Base-by-base conservation (phyloP, 2,113 vertebrate species). In the Sinosuthora webbiana region DNA sequence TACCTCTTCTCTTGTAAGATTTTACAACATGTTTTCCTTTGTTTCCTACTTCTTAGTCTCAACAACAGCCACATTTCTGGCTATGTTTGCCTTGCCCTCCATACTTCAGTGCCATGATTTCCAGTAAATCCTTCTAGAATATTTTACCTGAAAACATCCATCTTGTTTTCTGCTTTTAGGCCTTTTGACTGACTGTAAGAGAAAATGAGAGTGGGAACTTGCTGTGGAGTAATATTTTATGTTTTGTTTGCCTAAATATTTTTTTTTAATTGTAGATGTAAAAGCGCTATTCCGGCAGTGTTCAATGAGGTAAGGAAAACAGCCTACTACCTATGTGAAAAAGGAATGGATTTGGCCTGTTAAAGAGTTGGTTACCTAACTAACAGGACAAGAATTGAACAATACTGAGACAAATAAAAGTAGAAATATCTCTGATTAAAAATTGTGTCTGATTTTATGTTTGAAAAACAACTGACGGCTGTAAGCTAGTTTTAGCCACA, bases 381-480 rank as follows among this genome's bases (percentile, higher is more conserved):
- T 63, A 77, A 73, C 9, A 75, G 6, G 28, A 23, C 18, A 80
- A 85, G 15, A 11, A 76, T 1, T 85, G 57, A 93, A 49, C 3
- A 3, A 57, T 33, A 85, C 9, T 31, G 63, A 87, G 59, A 37
- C 15, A 94, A 89, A 49, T 31, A 79, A 82, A 53, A 52, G 33
- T 21, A 47, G 19, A 19, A 87, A 56, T 56, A 60, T 10, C 10
- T 78, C 65, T 91, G 31, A 75, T 84, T 78, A 75, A 59, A 55
- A 87, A 56, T 17, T 52, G 25, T 79, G 15, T 67, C 62, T 77
- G 41, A 23, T 56, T 92, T 89, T 84, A 33, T 91, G 50, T 45
- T 93, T 74, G 60, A 91, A 92, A 95, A 96, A 47, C 52, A 91
- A 47, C 39, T 65, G 59, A 74, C 57, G 86, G 45, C 79, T 88